Conservation (phyloP, 2,797 vertebrate genomes). For the Mormyrus hasselquistii region DNA sequence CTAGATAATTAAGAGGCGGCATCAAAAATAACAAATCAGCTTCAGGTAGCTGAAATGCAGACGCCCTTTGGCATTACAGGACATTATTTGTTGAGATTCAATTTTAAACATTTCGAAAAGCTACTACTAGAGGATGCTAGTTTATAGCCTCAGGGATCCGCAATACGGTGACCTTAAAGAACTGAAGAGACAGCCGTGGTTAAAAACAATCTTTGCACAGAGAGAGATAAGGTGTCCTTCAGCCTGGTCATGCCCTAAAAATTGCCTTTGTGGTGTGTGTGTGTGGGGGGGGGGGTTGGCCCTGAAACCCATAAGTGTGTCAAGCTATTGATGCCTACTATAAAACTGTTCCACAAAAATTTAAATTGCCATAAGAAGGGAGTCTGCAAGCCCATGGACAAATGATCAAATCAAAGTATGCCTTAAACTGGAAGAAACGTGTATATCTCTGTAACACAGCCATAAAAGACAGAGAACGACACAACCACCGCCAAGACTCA, state of each 20-base stretch:
- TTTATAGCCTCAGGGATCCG: neutral
- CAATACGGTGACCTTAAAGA: neutral
- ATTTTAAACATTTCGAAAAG: neutral
- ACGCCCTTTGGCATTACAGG: neutral
- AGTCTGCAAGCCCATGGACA: conserved; percentile 6
- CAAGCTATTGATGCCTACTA: neutral
- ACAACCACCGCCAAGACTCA: neutral
- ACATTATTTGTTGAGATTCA: neutral
- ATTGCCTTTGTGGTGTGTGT: neutral
- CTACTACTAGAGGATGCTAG: neutral
- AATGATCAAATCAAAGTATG: conserved; percentile 7
- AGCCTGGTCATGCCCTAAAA: neutral
- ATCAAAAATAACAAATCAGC: neutral
- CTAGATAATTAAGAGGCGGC: neutral
- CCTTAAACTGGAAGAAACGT: neutral
- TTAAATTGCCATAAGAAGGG: neutral
- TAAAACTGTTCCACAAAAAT: conserved; percentile 11
- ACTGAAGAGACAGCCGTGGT: neutral
- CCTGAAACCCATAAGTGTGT: conserved; percentile 3
- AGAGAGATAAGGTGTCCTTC: conserved; percentile 8
- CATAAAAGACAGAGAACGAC: neutral
- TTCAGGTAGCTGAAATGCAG: neutral
- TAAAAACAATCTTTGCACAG: conserved; percentile 3
- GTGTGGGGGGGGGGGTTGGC: neutral
- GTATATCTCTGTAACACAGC: conserved; percentile 10